Base-by-base conservation (phyloP, 2,888 invertebrate species). In the Parelbella ahira region DNA sequence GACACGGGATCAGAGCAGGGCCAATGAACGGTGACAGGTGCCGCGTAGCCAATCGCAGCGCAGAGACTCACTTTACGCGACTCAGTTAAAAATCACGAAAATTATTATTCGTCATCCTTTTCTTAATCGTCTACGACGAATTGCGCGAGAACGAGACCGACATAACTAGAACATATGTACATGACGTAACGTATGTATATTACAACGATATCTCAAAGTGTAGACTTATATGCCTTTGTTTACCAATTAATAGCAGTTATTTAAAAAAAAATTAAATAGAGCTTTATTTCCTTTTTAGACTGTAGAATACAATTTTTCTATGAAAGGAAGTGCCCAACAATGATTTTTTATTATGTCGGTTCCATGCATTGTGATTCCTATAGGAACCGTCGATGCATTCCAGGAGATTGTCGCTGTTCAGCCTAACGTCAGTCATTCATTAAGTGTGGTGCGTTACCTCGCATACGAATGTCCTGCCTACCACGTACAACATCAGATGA, bases 21-120 rank as follows among this genome's bases (percentile, higher is more conserved):
- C 81, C 79, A 80, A 75, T 74, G 80, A 80, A 79, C 81, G 78
- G 63, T 71, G 76, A 76, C 81, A 79, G 76, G 75, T 81, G 76
- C 68, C 65, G 63, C 57, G 62, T 66, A 52, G 59, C 76, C 71
- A 76, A 79, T 76, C 69, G 63, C 56, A 55, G 60, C 53, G 58
- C 64, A 58, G 60, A 63, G 57, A 62, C 58, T 56, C 54, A 62
- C 53, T 67, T 68, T 65, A 70, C 64, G 58, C 70, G 62, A 64
- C 68, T 67, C 53, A 55, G 51, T 63, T 60, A 63, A 51, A 67
- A 67, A 70, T 69, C 64, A 64, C 62, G n/a, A 47, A 64, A 69
- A 68, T 73, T 62, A 62, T 58, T 47, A 60, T 54, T 62, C 58
- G 60, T n/a, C 58, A 63, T 74, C 74, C 68, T 65, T 64, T 43